These are phyloP conservation scores for Dicyrtomina minuta DNA, from an alignment of 2,888 invertebrate species.

Conservation along the genomic window DNA sequence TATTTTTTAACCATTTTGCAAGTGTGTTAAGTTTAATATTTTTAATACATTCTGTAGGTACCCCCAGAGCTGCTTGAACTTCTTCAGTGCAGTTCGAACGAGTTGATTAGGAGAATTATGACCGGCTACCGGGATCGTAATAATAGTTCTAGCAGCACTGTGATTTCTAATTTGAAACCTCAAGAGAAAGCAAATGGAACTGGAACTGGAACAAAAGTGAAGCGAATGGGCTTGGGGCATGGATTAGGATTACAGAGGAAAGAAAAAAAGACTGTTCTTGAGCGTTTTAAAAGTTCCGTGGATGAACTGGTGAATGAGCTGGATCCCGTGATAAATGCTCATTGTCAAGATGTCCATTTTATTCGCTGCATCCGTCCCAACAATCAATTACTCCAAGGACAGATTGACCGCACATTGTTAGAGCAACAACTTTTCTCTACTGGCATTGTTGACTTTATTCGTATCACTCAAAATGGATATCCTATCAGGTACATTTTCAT, in stretches of 20 bases:
- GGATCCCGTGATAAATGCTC: conserved; percentile 27
- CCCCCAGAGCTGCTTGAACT: conserved; percentile 48
- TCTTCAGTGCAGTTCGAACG: conserved; percentile 35
- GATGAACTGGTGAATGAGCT: conserved; percentile 43
- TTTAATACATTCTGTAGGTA: conserved; percentile 34
- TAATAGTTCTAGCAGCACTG: no score
- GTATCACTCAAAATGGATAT: conserved; percentile 49
- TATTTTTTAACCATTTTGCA: no score
- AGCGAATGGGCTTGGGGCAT: no score
- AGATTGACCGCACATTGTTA: conserved; percentile 40
- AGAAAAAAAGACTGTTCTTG: conserved; percentile 47
- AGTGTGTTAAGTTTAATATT: no score
- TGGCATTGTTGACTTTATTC: conserved; percentile 49
- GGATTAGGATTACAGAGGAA: no score
- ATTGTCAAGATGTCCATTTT: conserved; percentile 48
- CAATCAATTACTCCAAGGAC: conserved; percentile 34
- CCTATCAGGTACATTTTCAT: conserved; percentile 47
- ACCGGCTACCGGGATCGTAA: no score
- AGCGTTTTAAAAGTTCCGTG: conserved; percentile 47
- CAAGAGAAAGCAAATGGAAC: no score
- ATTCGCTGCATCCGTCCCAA: conserved; percentile 49
- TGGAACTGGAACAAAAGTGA: no score
- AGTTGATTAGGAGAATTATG: no score
- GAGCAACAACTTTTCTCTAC: conserved; percentile 43
- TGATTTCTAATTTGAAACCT: no score